These are phyloP conservation scores for Serranus cabrilla DNA, from an alignment of 2,797 vertebrate genomes.

Conservation along the genomic window DNA sequence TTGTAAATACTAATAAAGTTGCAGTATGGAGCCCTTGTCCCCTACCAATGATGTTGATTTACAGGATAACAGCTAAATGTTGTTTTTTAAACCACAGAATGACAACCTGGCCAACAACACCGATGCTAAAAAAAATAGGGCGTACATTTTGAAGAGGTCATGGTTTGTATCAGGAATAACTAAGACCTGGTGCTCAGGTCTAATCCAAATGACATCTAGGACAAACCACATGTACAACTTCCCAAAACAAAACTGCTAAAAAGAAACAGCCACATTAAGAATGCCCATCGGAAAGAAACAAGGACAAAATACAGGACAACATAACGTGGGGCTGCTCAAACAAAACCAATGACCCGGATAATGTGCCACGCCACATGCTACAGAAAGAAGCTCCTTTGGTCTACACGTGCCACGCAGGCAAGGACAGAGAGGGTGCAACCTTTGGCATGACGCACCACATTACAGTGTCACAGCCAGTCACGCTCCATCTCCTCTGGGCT, in stretches of 20 bases:
- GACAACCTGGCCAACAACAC: not conserved
- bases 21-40: no score
- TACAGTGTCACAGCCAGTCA: slow-evolving; percentile 56
- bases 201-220: not conserved
- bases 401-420: slow-evolving; percentile 26
- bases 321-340: slow-evolving; percentile 18
- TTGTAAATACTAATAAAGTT: no score
- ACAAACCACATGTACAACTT: slow-evolving; percentile 5
- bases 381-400: slow-evolving; percentile 36
- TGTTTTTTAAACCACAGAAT: not conserved
- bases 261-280: slow-evolving; percentile 4
- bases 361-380: slow-evolving; percentile 52
- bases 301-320: slow-evolving; percentile 33
- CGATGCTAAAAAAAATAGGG: not conserved
- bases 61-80: no score
- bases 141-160: not conserved
- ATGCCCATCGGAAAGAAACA: not conserved
- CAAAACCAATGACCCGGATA: slow-evolving; percentile 48
- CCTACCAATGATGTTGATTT: no score
- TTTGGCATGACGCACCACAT: slow-evolving; percentile 50
- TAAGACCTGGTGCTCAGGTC: not conserved
- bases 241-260: not conserved
- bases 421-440: slow-evolving; percentile 61
- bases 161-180: not conserved
- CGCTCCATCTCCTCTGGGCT: slow-evolving; percentile 64